phyloP scores from a whole-genome alignment of 2,797 vertebrate genomes.

The Catharus ustulatus region DNA sequence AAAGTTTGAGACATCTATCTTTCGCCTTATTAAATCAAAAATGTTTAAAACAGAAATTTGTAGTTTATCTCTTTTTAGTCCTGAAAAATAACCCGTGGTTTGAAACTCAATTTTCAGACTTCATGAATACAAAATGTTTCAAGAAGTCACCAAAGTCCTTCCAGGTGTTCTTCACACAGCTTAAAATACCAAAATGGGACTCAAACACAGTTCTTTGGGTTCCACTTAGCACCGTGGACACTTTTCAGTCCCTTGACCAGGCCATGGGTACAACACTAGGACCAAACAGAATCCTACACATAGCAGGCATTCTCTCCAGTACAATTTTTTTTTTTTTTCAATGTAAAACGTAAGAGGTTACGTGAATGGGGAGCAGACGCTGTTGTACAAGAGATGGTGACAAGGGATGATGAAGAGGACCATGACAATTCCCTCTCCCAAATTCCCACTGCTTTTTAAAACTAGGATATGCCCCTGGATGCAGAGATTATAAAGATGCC shows the following conservation, averaged over 20 bases:
- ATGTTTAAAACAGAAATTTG: not conserved
- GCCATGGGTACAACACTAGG: not conserved
- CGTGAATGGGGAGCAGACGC: not conserved
- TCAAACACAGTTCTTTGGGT: not conserved
- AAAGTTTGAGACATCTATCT: not conserved
- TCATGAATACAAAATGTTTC: not conserved
- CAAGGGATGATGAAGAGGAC: not conserved
- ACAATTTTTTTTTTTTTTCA: not conserved
- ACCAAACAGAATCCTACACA: not conserved
- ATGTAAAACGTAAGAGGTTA: not conserved
- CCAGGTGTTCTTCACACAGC: not conserved
- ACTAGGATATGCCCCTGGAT: not conserved
- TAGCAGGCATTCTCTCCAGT: not conserved
- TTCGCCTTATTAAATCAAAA: not conserved
- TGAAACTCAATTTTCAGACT: not conserved
- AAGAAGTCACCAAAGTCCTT: not conserved
- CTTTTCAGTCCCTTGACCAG: not conserved
- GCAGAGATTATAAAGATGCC: not conserved
- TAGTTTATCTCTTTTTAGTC: not conserved
- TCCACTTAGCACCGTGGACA: not conserved
- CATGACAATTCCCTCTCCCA: not conserved
- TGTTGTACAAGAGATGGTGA: rapidly evolving
- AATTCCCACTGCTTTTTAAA: not conserved
- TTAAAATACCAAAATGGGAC: not conserved
- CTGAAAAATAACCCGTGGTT: not conserved